phyloP scores from a whole-genome alignment of 2,888 invertebrate species.

The Miltochrista miniata region DNA sequence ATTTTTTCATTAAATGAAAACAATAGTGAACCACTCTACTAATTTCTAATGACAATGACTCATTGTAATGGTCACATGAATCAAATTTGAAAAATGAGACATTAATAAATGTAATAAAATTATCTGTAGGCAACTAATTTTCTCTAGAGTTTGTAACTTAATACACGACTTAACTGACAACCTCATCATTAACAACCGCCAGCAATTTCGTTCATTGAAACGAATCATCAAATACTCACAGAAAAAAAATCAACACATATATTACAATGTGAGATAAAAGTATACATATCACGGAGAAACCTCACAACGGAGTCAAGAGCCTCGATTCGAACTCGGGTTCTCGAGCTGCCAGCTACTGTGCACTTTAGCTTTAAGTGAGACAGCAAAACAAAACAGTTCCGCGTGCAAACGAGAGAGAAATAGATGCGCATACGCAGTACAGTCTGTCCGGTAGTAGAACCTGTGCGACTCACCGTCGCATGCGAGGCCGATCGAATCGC shows the following conservation, averaged over 20 bases:
- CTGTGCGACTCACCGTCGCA: slow-evolving; percentile 56
- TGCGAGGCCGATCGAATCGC: slow-evolving; percentile 63
- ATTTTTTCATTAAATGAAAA: too few relatives aligned
- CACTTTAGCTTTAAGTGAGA: slow-evolving; percentile 55
- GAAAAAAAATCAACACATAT: slow-evolving; percentile 58
- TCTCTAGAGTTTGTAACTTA: neutral
- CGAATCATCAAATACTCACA: slow-evolving; percentile 64
- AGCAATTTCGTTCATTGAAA: slow-evolving; percentile 62
- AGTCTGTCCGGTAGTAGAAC: slow-evolving; percentile 62
- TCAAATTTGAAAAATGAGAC: neutral
- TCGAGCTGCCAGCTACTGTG: slow-evolving; percentile 75
- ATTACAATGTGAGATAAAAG: slow-evolving; percentile 54
- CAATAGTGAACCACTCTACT: too few relatives aligned
- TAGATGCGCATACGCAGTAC: slow-evolving; percentile 68
- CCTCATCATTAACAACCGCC: slow-evolving; percentile 68
- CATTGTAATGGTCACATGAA: too few relatives aligned
- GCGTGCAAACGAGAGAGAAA: slow-evolving; percentile 48
- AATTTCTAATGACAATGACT: too few relatives aligned
- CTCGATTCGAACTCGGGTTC: slow-evolving; percentile 74
- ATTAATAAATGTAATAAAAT: neutral
- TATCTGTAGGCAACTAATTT: neutral
- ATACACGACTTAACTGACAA: slow-evolving; percentile 39
- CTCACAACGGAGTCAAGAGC: slow-evolving; percentile 70
- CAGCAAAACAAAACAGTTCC: slow-evolving; percentile 17
- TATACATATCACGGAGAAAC: slow-evolving; percentile 66